These are phyloP conservation scores for Nasonovia ribisnigri DNA, from an alignment of 2,888 invertebrate species.

Conservation along the genomic window DNA sequence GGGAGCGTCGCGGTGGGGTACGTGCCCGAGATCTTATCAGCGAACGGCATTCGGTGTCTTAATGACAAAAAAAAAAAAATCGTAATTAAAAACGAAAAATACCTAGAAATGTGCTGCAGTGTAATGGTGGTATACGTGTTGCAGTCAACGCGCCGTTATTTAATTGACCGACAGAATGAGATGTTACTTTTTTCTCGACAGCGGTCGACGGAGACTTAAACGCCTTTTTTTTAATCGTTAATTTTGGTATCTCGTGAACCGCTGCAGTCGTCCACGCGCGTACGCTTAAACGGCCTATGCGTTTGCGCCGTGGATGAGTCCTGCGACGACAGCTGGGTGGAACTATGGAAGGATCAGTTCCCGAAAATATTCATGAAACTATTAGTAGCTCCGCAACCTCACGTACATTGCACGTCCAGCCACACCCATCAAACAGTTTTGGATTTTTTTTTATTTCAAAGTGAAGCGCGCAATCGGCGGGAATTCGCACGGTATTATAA, in stretches of 20 bases:
- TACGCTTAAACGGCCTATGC: not conserved
- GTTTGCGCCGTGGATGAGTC: no score
- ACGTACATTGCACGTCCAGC: no score
- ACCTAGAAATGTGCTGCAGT: not conserved
- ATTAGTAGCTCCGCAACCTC: not conserved
- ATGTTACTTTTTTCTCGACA: not conserved
- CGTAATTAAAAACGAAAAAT: conserved; percentile 21
- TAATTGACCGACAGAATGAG: not conserved
- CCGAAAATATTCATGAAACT: not conserved
- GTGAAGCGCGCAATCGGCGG: no score
- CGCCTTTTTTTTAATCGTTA: not conserved
- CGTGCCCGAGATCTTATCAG: conserved; percentile 48
- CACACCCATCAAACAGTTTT: no score
- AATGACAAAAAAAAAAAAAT: not conserved
- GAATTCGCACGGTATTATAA: no score
- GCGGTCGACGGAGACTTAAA: not conserved
- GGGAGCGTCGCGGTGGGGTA: not conserved
- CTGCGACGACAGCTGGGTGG: not conserved
- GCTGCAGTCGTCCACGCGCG: not conserved
- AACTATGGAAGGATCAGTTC: not conserved
- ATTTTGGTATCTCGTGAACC: not conserved
- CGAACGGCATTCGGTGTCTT: not conserved
- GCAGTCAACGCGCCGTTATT: not conserved
- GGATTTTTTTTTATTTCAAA: no score
- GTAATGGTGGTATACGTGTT: not conserved